These are phyloP conservation scores for Paracanthobrama guichenoti DNA, from an alignment of 2,113 vertebrate genomes.

Conservation along the genomic window DNA sequence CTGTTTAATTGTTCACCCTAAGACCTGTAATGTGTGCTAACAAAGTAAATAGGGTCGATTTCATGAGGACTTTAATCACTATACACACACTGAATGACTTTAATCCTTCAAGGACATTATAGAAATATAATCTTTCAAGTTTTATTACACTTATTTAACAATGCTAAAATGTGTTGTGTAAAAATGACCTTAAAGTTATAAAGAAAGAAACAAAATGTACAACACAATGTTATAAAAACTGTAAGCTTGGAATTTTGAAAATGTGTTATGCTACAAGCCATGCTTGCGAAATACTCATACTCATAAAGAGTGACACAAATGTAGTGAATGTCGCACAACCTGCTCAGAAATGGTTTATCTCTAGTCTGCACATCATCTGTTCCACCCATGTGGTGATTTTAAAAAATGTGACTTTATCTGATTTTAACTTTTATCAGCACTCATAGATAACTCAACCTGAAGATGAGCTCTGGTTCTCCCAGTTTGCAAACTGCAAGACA, in stretches of 20 bases:
- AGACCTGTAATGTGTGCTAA: no score
- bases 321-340: conserved; percentile 58
- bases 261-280: background rate
- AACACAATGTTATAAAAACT: background rate
- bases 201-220: background rate
- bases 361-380: background rate
- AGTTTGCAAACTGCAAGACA: background rate
- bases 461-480: conserved; percentile 3
- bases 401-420: background rate
- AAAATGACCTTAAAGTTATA: no score
- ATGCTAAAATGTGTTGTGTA: background rate
- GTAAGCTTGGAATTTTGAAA: background rate
- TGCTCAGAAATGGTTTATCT: conserved; percentile 46
- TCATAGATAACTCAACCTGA: background rate
- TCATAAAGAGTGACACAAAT: background rate
- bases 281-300: background rate
- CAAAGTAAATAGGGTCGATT: no score
- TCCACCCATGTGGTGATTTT: background rate
- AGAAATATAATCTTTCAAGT: background rate
- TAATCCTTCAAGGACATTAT: background rate
- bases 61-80: no score
- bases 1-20: no score
- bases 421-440: background rate
- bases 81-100: no score
- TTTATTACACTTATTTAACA: background rate